Evolutionary conservation across 2,113 vertebrate species (phyloP).

Genomic region (Plotosus lineatus): DNA sequence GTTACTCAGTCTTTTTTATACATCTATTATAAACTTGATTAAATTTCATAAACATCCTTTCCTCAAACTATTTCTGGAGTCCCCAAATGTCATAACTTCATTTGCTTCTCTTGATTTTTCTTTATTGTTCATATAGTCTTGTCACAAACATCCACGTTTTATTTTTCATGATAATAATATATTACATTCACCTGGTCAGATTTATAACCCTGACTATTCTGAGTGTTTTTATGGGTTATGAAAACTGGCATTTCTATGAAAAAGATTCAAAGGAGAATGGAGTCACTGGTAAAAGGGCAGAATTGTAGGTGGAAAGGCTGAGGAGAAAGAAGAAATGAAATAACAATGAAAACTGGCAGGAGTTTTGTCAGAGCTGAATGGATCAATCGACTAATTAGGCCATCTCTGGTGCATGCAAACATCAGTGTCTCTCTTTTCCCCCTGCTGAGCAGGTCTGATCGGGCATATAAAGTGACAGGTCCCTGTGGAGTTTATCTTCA

Average conservation of each 20-base stretch:
- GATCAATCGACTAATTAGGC: constrained; percentile 70
- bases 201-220: background rate
- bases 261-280: background rate
- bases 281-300: background rate
- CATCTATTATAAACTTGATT: background rate
- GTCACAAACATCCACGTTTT: background rate
- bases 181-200: background rate
- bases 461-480: constrained; percentile 59
- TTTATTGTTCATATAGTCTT: background rate
- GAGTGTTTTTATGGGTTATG: background rate
- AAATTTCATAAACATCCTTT: background rate
- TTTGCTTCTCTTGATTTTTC: background rate
- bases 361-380: constrained; percentile 49
- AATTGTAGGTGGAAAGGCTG: background rate
- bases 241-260: background rate
- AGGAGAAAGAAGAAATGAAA: background rate
- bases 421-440: constrained; percentile 64
- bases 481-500: constrained; percentile 50
- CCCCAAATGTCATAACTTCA: background rate
- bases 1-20: background rate
- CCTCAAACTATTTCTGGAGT: background rate
- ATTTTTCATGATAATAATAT: background rate
- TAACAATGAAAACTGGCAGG: constrained; percentile 27
- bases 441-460: constrained; percentile 59
- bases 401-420: constrained; percentile 57